phyloP scores from a whole-genome alignment of 1,140 invertebrate species.

The Drosophila hydei region DNA sequence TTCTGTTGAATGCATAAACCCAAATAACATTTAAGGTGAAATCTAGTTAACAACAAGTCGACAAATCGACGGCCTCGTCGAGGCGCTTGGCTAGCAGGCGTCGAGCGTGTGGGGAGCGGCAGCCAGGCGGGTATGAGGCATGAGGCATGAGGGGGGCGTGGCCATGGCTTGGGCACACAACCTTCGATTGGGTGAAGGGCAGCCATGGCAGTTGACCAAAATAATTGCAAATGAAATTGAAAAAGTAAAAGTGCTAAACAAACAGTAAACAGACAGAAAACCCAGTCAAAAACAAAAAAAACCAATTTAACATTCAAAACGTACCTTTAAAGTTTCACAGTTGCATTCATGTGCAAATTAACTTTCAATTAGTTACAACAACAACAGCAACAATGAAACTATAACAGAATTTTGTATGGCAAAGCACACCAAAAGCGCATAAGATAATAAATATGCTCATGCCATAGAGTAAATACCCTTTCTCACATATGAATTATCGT shows the following conservation, averaged over 20 bases:
- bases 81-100: no score
- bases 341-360: slow-evolving; percentile 62
- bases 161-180: slow-evolving; percentile 15
- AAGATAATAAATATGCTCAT: no score
- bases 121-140: not conserved
- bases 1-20: slow-evolving; percentile 25
- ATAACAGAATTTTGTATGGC: slow-evolving; percentile 51
- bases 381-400: slow-evolving; percentile 37
- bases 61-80: slow-evolving; percentile 3
- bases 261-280: slow-evolving; percentile 20
- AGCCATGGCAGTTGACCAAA: slow-evolving; percentile 21
- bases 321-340: slow-evolving; percentile 50
- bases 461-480: no score
- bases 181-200: slow-evolving; percentile 49
- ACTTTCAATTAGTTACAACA: slow-evolving; percentile 61
- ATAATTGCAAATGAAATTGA: slow-evolving; percentile 54
- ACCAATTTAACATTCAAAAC: slow-evolving; percentile 50
- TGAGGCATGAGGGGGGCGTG: slow-evolving; percentile 2
- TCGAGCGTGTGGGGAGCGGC: no score
- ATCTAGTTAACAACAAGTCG: slow-evolving; percentile 15
- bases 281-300: slow-evolving; percentile 15
- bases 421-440: not conserved
- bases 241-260: slow-evolving; percentile 53
- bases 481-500: no score
- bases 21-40: slow-evolving; percentile 19